A percentile compares a stretch with the other conserved stretches of the same genome.
These are phyloP conservation scores for Leptinotarsa tumamoca DNA, from an alignment of 2,888 invertebrate genomes.

Conservation along the genomic window DNA sequence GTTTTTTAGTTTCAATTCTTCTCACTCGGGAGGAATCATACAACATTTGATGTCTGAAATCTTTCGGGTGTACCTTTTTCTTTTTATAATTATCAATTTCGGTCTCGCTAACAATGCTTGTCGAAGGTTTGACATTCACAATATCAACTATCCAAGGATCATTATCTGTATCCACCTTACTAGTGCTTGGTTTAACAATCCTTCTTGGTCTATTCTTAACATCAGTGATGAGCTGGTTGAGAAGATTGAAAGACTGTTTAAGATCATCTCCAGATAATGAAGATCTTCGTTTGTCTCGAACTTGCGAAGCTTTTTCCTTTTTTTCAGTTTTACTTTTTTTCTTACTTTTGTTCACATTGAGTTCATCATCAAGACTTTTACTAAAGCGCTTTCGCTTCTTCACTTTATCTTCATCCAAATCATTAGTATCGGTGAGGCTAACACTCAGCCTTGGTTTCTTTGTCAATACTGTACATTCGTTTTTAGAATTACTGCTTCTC, in stretches of 20 bases:
- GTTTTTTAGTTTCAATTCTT: conserved; percentile 53
- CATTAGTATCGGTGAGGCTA: conserved; percentile 26
- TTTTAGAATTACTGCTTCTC: conserved; percentile 19
- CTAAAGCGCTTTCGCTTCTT: conserved; percentile 21
- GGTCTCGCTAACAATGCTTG: conserved; percentile 38
- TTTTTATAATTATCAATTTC: conserved; percentile 40
- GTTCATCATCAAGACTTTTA: conserved; percentile 19
- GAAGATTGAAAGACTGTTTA: conserved; percentile 41
- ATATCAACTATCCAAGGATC: conserved; percentile 43
- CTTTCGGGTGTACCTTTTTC: conserved; percentile 55
- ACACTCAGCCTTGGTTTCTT: conserved; percentile 26
- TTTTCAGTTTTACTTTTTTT: conserved; percentile 23
- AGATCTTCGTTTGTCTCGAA: background rate
- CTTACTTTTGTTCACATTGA: conserved; percentile 26
- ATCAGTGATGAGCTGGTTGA: conserved; percentile 50
- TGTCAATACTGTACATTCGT: background rate
- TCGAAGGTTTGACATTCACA: conserved; percentile 50
- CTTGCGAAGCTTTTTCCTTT: conserved; percentile 22
- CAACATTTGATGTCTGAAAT: conserved; percentile 60
- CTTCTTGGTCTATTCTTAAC: conserved; percentile 51
- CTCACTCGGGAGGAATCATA: conserved; percentile 54
- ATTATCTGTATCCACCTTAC: conserved; percentile 21
- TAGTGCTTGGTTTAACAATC: conserved; percentile 41
- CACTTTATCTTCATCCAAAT: background rate
- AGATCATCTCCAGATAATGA: conserved; percentile 30